Evolutionary conservation across 2,113 vertebrate species (phyloP), one percentile per base, ranked within the genome.

Genomic region (Eleginops maclovinus): DNA sequence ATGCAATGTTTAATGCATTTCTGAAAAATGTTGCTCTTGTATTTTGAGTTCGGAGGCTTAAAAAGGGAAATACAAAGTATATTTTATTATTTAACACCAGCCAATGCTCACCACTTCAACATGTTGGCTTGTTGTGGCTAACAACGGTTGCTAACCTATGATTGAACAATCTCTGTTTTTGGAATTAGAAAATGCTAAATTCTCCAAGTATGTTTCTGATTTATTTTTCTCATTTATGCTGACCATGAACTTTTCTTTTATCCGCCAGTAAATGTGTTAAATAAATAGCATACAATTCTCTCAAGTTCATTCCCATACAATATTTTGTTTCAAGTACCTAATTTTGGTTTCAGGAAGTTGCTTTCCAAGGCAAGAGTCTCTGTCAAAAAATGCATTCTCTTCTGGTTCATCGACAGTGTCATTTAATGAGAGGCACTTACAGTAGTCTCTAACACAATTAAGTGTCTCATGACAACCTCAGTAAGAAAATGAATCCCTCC

Each of bases 401-500:
- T 31, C 85, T 85, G 73, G 82, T 82, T 83, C 43, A 63, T 75
- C 56, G 55, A 89, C 72, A 84, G 77, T 84, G 83, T 84, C 75
- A 67, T 92, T 92, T 91, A 88, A 91, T 87, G 79, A 91, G 87
- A 92, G 86, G 82, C 92, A 91, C 91, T 89, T 91, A 82, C 80
- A 91, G 81, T 86, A 83, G 86, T 87, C 84, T 88, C 79, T 58
- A 90, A 87, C 89, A 94, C 94, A 94, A 93, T 87, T 84, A 77
- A 80, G 80, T 85, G 80, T 91, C 91, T 87, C 66, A 92, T 93
- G 94, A 92, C 85, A 94, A 93, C 91, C 94, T 92, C 81, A 84
- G 92, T 95, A 96, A 92, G 88, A 85, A 90, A 91, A 90, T 94
- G 89, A 92, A 93, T 95, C 94, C 89, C 90, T 90, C 31, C 86